phyloP scores from a whole-genome alignment of 2,888 invertebrate species.

The Aelia acuminata region DNA sequence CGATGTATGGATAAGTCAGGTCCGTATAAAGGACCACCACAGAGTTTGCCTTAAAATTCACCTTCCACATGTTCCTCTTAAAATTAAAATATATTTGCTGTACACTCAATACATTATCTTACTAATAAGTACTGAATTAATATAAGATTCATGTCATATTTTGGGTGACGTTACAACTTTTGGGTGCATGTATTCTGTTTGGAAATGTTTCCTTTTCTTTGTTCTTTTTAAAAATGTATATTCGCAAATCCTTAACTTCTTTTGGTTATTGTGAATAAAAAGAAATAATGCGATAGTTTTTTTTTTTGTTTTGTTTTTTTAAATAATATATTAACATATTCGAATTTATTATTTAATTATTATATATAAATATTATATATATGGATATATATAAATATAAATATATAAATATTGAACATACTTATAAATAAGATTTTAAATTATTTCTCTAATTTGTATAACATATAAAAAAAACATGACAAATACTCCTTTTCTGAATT shows the following conservation, averaged over 20 bases:
- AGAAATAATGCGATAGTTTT: constrained; percentile 32
- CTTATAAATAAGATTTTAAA: constrained; percentile 63
- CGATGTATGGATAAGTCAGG: background rate
- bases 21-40: background rate
- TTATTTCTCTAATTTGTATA: constrained; percentile 63
- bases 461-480: constrained; percentile 55
- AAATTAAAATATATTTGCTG: constrained; percentile 52
- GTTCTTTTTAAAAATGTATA: constrained; percentile 22
- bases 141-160: constrained; percentile 31
- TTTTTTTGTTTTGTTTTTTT: constrained; percentile 16
- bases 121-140: constrained; percentile 50
- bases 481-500: constrained; percentile 57
- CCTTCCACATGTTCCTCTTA: constrained; percentile 53
- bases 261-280: constrained; percentile 37
- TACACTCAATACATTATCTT: constrained; percentile 54
- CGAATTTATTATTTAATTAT: constrained; percentile 57
- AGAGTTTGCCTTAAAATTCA: constrained; percentile 57
- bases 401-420: constrained; percentile 64
- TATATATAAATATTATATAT: constrained; percentile 60
- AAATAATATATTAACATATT: constrained; percentile 55
- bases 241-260: constrained; percentile 37
- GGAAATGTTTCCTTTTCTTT: background rate
- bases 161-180: constrained; percentile 31
- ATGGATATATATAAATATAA: constrained; percentile 56
- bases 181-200: constrained; percentile 56